phyloP scores from a whole-genome alignment of 1,140 invertebrate genomes.

The Eupeodes corollae region DNA sequence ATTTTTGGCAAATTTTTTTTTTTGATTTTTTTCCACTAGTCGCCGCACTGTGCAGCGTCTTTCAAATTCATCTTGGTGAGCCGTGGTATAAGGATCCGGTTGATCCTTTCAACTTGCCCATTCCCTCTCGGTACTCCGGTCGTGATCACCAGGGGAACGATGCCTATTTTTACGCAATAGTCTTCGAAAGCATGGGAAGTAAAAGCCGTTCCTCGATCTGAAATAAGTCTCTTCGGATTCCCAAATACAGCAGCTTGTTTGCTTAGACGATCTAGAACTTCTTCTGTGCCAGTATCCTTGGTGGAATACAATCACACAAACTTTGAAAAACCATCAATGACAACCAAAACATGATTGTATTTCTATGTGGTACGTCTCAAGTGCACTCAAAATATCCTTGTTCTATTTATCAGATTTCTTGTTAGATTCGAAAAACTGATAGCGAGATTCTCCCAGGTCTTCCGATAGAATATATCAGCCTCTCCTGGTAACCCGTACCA shows the following conservation, averaged over 20 bases:
- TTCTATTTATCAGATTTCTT: too few relatives aligned
- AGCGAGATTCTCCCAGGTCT: too few relatives aligned
- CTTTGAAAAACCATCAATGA: conserved; percentile 24
- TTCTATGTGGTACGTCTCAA: conserved; percentile 1
- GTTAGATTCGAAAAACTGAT: too few relatives aligned
- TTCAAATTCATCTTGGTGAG: conserved; percentile 13
- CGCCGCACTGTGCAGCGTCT: conserved; percentile 8
- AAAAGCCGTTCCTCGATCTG: conserved; percentile 22
- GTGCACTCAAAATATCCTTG: too few relatives aligned
- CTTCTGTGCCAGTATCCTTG: conserved; percentile 11
- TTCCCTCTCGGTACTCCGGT: conserved; percentile 9
- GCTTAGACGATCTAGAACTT: conserved; percentile 17
- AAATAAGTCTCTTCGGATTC: conserved; percentile 24
- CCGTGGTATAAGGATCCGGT: conserved; percentile 13
- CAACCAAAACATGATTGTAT: conserved; percentile 22
- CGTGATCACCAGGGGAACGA: conserved; percentile 9
- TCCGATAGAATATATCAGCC: too few relatives aligned
- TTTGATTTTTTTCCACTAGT: too few relatives aligned
- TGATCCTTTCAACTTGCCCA: too few relatives aligned
- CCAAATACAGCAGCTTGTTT: conserved; percentile 26
- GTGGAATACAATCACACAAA: conserved; percentile 20
- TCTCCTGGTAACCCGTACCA: too few relatives aligned
- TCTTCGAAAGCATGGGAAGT: conserved; percentile 8
- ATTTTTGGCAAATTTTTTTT: too few relatives aligned
- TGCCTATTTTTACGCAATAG: conserved; percentile 10